Evolutionary conservation across 2,888 invertebrate genomes (phyloP), one percentile per base, ranked within the genome.

Genomic region (Stegophylla sp.): DNA sequence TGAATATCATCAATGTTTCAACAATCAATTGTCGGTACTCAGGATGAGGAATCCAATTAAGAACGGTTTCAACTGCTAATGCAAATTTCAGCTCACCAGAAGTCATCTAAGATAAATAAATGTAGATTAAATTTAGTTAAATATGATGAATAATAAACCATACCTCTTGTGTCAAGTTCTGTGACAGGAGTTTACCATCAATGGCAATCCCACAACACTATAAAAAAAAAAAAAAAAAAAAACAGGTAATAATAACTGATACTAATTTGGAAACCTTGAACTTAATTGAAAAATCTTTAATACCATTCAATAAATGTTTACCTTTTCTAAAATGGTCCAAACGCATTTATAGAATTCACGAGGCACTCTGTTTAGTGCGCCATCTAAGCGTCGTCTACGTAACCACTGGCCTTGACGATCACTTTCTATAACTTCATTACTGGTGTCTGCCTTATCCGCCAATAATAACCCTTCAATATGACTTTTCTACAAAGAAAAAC

Each of bases 31-130:
- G 98, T 28, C 99, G 90, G 87, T 98, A 99, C 87, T 99, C 99
- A 0, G 99, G 98, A 87, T 98, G 97, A 0, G 98, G 97, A 85
- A 99, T 97, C 73, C 94, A 93, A 87, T 98, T 99, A 73, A 99
- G 88, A 3, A 97, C 97, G 1, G 96, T 94, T 88, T 99, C 99
- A 0, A 99, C 98, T 79, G 96, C 96, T 20, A 99, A 88, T 0
- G 99, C 98, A 88, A 99, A 99, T 88, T 99, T 99, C 84, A 98
- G 88, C 88, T 99, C 99, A 61, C 97, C 97, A 0, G 97, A 91
- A 0, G 99, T 99, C 99, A 99, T 99, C 91, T 90, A 84, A 7
- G 61, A 61, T 59, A 64, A 75, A 15, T n/a, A 61, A 17, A 71
- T 43, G 3, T 48, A 43, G 9, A 5, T 56, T 12, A 45, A 79